Evolutionary conservation across 1,140 invertebrate species (phyloP), one percentile per base, ranked within the genome.

Genomic region (Palaemon carinicauda): DNA sequence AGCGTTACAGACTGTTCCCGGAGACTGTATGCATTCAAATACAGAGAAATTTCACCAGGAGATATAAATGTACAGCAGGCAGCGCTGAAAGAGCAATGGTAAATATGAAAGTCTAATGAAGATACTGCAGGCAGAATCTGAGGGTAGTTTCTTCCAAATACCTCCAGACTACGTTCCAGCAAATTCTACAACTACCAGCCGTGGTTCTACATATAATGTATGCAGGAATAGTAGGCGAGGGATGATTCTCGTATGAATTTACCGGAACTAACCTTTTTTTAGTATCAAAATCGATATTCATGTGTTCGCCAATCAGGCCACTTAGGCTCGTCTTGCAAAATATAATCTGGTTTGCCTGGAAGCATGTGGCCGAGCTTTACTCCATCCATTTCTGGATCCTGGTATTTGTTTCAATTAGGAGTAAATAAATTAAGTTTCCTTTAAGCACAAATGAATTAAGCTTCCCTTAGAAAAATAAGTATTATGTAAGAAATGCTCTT

Each of bases 291-390:
- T 74, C 31, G 60, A 15, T 50, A 41, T 50, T 77, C 31, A 75
- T 77, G 15, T 75, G 56, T 77, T 41, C 51, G 74, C 81, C 82
- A 65, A 60, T 84, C 53, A 41, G 82, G 82, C 73, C 73, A 84
- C 65, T 84, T 80, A 77, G 82, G 82, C 73, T 77, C 41, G 41
- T 84, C 82, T 77, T 27, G 53, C 77, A 84, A 77, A 29, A 84
- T 60, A 84, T 84, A 84, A 84, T 84, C 82, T 33, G 82, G 82
- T 84, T 84, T 84, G 31, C 82, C 82, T 78, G 82, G 82, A 60
- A 84, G 82, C 17, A 52, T 74, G 51, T 78, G 82, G 33, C 74
- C 82, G 53, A 84, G 74, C 65, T 73, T 84, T 84, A 84, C 24
- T 73, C 82, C 82, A 78, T 53, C 50, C 82, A 84, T 84, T 17